Evolutionary conservation across 2,888 invertebrate species (phyloP), one percentile per base, ranked within the genome.

Genomic region (Euclidia mi): DNA sequence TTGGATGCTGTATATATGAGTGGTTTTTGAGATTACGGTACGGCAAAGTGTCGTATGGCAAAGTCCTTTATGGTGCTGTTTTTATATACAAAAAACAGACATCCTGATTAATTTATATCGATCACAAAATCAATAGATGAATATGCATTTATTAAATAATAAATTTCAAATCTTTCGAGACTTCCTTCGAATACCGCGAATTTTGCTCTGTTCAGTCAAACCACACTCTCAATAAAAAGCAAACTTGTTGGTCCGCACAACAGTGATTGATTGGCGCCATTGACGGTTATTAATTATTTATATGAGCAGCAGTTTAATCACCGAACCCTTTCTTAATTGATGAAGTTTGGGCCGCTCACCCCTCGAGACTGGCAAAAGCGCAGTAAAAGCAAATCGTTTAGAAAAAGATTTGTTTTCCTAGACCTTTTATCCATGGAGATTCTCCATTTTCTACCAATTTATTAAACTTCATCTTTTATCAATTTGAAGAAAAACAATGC

Each of bases 221-320:
- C 40, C 32, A 32, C 32, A 15, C 17, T 7, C 20, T 40, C 58
- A 34, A 17, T 49, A 52, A 38, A 37, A n/a, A n/a, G n/a, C n/a
- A n/a, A 51, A 53, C 37, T 65, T 51, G 56, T 29, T 51, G 45
- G 50, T 48, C 41, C 46, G 29, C 52, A 42, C 44, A 55, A 48
- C 47, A 29, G 56, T 64, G 64, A 70, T 71, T 70, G 60, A 71
- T 70, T 64, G 25, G 18, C 38, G 28, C 40, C 59, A 55, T 57
- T 60, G 44, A 46, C n/a, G 44, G 20, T 64, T 59, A 66, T 66
- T 59, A 56, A 66, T 70, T 42, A 56, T 53, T 47, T 49, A 40
- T 58, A 62, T 31, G 47, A 63, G 56, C 50, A 43, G 47, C 56
- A 65, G 48, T 69, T 56, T 63, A 59, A 59, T 59, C 65, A 53